Percentiles rank a stretch among this genome's conserved stretches.
Evolutionary conservation across 2,113 vertebrate genomes (phyloP).

Genomic region (Gymnarchus niloticus): DNA sequence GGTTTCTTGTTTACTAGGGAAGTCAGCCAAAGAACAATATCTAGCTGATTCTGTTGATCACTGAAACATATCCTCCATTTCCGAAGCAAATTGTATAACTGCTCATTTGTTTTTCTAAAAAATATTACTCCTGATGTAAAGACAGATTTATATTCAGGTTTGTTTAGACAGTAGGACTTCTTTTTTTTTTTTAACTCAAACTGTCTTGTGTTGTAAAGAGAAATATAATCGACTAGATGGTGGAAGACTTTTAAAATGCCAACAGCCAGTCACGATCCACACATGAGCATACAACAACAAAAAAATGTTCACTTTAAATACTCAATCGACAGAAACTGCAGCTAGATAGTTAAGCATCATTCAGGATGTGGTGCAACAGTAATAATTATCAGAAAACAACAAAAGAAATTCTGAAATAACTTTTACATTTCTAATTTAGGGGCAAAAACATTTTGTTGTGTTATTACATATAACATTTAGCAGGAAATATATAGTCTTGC

Average conservation of each 20-base stretch:
- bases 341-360: too few relatives aligned
- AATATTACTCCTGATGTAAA: neutral
- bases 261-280: neutral
- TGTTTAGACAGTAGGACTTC: neutral
- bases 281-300: neutral
- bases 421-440: neutral
- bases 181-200: neutral
- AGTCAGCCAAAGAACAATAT: neutral
- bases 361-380: too few relatives aligned
- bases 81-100: neutral
- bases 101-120: neutral
- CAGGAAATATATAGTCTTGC: neutral
- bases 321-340: too few relatives aligned
- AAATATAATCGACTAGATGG: neutral
- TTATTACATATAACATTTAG: neutral
- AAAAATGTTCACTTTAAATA: neutral
- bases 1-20: neutral
- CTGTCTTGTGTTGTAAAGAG: neutral
- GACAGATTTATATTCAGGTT: neutral
- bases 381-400: too few relatives aligned
- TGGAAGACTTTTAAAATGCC: neutral
- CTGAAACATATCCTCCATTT: neutral
- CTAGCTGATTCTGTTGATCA: neutral
- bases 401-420: neutral
- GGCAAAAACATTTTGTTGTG: neutral